Conservation (phyloP, 2,888 invertebrate genomes). For the Itoplectis maculator region DNA sequence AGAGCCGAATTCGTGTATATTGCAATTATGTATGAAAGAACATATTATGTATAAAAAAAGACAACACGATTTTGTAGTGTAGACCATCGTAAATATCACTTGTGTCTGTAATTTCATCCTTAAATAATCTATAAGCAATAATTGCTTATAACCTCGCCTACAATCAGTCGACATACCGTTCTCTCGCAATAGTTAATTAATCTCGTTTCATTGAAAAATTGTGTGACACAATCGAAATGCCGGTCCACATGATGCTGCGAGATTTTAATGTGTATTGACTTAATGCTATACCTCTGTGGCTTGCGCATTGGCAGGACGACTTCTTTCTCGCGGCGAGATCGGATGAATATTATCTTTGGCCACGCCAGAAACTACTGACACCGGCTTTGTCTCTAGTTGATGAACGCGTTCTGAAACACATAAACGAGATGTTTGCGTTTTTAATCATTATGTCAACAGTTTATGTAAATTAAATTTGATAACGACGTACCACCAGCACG, state of each 20-base stretch:
- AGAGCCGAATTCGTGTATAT: slow-evolving; percentile 18
- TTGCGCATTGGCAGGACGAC: slow-evolving; percentile 76
- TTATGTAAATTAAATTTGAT: slow-evolving; percentile 5
- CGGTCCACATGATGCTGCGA: neutral
- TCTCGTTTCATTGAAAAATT: slow-evolving; percentile 40
- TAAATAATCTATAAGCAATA: slow-evolving; percentile 25
- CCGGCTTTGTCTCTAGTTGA: slow-evolving; percentile 74
- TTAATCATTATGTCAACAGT: neutral
- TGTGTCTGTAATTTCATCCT: slow-evolving; percentile 9
- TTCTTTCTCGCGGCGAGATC: slow-evolving; percentile 73
- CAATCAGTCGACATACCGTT: slow-evolving; percentile 26
- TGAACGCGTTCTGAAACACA: slow-evolving; percentile 69
- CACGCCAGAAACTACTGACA: slow-evolving; percentile 70
- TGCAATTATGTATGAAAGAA: neutral
- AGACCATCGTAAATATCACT: slow-evolving; percentile 55
- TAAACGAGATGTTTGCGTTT: slow-evolving; percentile 16
- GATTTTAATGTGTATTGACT: slow-evolving; percentile 62
- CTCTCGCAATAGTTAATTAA: neutral
- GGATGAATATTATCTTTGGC: slow-evolving; percentile 76
- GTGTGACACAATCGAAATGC: slow-evolving; percentile 22
- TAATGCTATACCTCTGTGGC: slow-evolving; percentile 81
- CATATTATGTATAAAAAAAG: slow-evolving; percentile 38
- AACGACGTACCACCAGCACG: slow-evolving; percentile 70
- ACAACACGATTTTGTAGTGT: slow-evolving; percentile 55
- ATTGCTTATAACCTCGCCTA: slow-evolving; percentile 24